phyloP scores from a whole-genome alignment of 2,113 vertebrate genomes.

The Platysternon megacephalum region DNA sequence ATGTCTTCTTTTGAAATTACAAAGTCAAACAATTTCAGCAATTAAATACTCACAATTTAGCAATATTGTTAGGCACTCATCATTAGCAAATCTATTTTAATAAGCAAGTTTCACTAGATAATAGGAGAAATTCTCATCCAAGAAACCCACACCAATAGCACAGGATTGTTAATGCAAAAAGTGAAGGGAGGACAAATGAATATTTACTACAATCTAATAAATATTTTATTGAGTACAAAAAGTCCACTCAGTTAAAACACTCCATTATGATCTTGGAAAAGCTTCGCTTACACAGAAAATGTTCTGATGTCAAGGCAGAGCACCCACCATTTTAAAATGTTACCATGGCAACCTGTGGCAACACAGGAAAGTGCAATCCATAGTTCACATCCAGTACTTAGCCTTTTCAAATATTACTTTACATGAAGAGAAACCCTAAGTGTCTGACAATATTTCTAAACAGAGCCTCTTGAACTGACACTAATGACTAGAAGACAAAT shows the following conservation, averaged over 20 bases:
- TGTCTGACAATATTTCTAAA: not conserved
- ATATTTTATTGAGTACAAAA: constrained; percentile 59
- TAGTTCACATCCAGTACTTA: not conserved
- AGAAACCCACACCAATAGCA: not conserved
- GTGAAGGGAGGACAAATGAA: constrained; percentile 50
- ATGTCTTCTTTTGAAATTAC: not conserved
- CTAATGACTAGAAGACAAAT: not conserved
- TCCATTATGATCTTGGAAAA: constrained; percentile 22
- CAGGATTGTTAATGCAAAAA: constrained; percentile 6
- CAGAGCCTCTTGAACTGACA: not conserved
- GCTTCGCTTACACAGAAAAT: constrained; percentile 24
- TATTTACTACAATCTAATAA: constrained; percentile 59
- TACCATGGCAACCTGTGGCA: constrained; percentile 59
- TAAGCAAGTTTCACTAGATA: constrained; percentile 15
- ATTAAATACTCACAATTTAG: constrained; percentile 19
- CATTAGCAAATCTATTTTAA: constrained; percentile 21
- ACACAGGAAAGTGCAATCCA: not conserved
- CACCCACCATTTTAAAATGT: constrained; percentile 49
- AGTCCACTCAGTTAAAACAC: constrained; percentile 37
- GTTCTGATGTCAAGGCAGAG: constrained; percentile 42
- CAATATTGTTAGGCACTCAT: not conserved
- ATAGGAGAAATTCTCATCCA: constrained; percentile 2
- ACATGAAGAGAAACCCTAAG: not conserved
- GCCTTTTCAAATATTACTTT: not conserved
- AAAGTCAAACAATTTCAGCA: constrained; percentile 14